phyloP scores from a whole-genome alignment of 1,140 invertebrate species.

The Ceratitis capitata region DNA sequence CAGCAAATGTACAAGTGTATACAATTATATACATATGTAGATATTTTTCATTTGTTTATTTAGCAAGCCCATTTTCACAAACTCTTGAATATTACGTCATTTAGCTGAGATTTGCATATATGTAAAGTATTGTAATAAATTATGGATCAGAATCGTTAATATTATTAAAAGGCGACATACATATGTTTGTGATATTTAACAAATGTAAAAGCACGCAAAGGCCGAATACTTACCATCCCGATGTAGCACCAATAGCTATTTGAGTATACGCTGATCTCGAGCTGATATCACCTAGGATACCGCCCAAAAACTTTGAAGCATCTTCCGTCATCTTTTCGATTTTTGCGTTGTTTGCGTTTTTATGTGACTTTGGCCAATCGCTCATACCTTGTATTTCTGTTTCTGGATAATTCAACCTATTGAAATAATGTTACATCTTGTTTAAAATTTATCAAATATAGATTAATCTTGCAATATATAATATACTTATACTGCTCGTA shows the following conservation, averaged over 20 bases:
- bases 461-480: background rate
- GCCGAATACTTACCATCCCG: conserved; percentile 80
- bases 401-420: background rate
- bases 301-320: conserved; percentile 76
- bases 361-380: conserved; percentile 44
- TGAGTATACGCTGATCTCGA: conserved; percentile 88
- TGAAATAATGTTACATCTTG: background rate
- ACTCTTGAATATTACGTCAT: background rate
- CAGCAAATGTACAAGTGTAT: too few relatives aligned
- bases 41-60: background rate
- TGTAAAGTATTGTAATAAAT: background rate
- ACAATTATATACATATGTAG: background rate
- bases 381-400: conserved; percentile 40
- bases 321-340: conserved; percentile 45
- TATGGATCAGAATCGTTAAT: background rate
- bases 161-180: background rate
- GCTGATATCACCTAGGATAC: conserved; percentile 79
- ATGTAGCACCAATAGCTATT: conserved; percentile 82
- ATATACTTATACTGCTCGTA: background rate
- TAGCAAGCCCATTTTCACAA: conserved; percentile 28
- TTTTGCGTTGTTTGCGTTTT: conserved; percentile 39
- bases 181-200: too few relatives aligned
- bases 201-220: background rate
- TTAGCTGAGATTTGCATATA: conserved; percentile 11
- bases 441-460: too few relatives aligned